Evolutionary conservation across 2,888 invertebrate genomes (phyloP).

Genomic region (Chirona hameri): DNA sequence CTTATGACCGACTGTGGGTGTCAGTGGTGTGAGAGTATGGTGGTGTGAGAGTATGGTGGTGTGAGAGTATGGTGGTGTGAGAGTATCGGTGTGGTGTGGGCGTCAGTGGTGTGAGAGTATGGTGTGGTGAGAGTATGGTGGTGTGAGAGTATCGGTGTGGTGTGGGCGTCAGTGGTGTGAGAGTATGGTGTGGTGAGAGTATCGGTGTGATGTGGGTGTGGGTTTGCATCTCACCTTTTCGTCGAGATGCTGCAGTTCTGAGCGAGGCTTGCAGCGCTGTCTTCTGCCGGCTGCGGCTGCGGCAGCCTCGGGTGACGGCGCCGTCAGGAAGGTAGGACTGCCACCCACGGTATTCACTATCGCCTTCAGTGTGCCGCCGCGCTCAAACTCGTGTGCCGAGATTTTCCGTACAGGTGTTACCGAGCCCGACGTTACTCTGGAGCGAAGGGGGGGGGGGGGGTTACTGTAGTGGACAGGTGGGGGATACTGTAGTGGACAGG

Average conservation of each 20-base stretch:
- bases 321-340: constrained; percentile 77
- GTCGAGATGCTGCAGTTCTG: background rate
- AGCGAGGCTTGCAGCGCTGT: constrained; percentile 44
- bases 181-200: no score
- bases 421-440: constrained; percentile 73
- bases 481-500: background rate
- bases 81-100: no score
- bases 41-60: no score
- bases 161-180: no score
- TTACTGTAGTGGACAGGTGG: no score
- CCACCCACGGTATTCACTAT: constrained; percentile 93
- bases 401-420: constrained; percentile 83
- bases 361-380: constrained; percentile 84
- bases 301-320: constrained; percentile 43
- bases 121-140: no score
- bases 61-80: no score
- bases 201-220: no score
- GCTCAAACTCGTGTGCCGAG: constrained; percentile 93
- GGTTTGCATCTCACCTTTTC: background rate
- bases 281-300: constrained; percentile 33
- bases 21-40: no score
- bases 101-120: no score
- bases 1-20: no score
- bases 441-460: background rate
- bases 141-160: no score